Evolutionary conservation across 2,797 vertebrate genomes (phyloP), one percentile per base, ranked within the genome.

Genomic region (Coendou prehensilis): DNA sequence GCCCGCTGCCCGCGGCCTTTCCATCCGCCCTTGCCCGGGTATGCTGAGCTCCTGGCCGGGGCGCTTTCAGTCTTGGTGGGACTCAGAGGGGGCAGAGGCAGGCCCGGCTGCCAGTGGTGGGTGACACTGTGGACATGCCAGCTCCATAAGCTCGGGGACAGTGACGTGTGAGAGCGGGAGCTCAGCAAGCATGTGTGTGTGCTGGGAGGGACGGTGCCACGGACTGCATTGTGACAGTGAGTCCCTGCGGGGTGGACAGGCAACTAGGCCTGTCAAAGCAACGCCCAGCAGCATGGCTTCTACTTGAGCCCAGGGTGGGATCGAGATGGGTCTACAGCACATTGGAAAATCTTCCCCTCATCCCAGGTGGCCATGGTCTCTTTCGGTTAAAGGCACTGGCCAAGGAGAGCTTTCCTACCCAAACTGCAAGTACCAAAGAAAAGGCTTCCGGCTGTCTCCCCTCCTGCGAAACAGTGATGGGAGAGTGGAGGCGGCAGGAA

Each of bases 381-480:
- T 2, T 8, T 20, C 20, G 61, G 69, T 15, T 81, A 18, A 50
- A 3, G 23, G 41, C 20, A 13, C 1, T 0, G 7, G n/a, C 22
- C 22, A 5, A 13, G 63, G 37, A 73, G 33, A 9, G 71, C 81
- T 41, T 88, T 64, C 41, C 63, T 84, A 50, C 17, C 57, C 80
- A 80, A 64, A 26, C 26, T 9, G 57, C 22, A 52, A 33, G 28
- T 20, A 33, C 56, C 41, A 33, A 1, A 47, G 5, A 22, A 17
- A 1, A 83, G 26, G 7, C 26, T 6, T 26, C 85, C 78, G 81
- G 0, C 61, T 56, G 6, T 22, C 52, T 22, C 56, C 37, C 61
- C 10, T n/a, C 75, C 33, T 33, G 52, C 41, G 22, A 4, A 30
- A 20, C 0, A 5, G 1, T 8, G 26, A 33, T 6, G 10, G 0